A percentile compares a stretch with the other conserved stretches of the same genome.
Conservation (phyloP, 2,888 invertebrate species). For the Lymantria dispar region DNA sequence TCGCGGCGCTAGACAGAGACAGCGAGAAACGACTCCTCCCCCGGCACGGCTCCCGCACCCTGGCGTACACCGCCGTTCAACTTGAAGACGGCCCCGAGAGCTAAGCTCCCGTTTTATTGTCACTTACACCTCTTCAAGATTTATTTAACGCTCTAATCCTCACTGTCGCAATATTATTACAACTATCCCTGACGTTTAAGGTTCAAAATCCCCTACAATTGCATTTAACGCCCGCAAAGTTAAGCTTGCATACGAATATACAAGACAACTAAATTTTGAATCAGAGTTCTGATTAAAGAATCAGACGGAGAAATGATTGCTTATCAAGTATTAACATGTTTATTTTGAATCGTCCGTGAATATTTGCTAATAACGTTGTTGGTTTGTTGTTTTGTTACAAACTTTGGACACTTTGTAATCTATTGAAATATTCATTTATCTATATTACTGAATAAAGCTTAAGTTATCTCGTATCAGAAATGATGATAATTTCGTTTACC, state of each 20-base stretch:
- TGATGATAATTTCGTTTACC: constrained; percentile 35
- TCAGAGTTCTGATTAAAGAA: constrained; percentile 70
- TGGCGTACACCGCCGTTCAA: constrained; percentile 50
- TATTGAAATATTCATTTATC: constrained; percentile 13
- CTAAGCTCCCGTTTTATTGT: constrained; percentile 80
- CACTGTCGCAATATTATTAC: constrained; percentile 34
- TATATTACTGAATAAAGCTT: constrained; percentile 7
- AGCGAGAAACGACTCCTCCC: constrained; percentile 50
- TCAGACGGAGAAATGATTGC: constrained; percentile 72
- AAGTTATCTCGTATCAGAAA: constrained; percentile 15
- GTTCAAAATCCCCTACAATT: constrained; percentile 29
- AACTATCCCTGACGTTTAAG: constrained; percentile 35
- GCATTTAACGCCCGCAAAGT: constrained; percentile 16
- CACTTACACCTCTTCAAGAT: constrained; percentile 76
- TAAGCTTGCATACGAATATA: constrained; percentile 43
- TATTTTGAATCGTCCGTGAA: constrained; percentile 63
- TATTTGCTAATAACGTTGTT: constrained; percentile 53
- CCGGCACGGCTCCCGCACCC: constrained; percentile 16
- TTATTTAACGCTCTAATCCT: constrained; percentile 56
- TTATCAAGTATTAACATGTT: constrained; percentile 69
- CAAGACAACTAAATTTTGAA: constrained; percentile 70
- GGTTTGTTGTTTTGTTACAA: constrained; percentile 46
- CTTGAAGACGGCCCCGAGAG: constrained; percentile 78
- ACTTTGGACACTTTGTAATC: constrained; percentile 34
- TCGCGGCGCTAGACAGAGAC: constrained; percentile 55